Base-by-base conservation (phyloP, 2,888 invertebrate species). In the Cephus rjabovi region DNA sequence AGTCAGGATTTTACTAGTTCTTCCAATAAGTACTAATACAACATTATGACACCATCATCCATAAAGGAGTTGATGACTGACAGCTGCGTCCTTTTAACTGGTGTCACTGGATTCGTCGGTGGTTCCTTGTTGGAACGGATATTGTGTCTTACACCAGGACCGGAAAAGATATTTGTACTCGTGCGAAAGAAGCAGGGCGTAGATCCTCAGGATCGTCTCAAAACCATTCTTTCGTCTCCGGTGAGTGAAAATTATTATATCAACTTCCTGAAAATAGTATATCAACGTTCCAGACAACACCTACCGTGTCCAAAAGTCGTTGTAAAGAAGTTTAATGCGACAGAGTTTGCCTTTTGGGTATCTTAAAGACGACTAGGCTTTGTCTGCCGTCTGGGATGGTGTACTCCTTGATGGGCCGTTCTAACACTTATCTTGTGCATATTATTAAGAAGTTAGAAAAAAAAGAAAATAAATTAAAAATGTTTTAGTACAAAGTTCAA, bases 71-170 rank as follows among this genome's bases (percentile, higher is more conserved):
- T 82, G 35, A 73, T 77, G 31, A 76, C 81, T 11, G 76, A 78
- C 40, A 80, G 84, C 68, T 80, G 78, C 37, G 74, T 84, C 6
- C 80, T 84, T 56, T 69, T 87, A 12, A 86, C 87, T 69, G 86
- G 87, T 11, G 85, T 78, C 9, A 86, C 87, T 30, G 87, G 87
- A 34, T 86, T 86, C 73, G 81, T 87, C n/a, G 87, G 86, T 56
- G 85, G 86, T 12, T 80, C 83, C 11, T 69, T 87, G 3, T 77
- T 87, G 69, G 85, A 86, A 75, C 77, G 87, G 70, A 83, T 87
- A 34, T 79, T 85, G 34, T 70, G 80, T 12, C 76, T 85, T 11
- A 81, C 81, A 73, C 86, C 86, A 68, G 85, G 85, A 74, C 87
- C 87, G 11, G 77, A 79, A 37, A 81, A 75, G 33, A 75, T 87